Evolutionary conservation across 2,113 vertebrate species (phyloP).

Genomic region (Atherinomorus stipes): DNA sequence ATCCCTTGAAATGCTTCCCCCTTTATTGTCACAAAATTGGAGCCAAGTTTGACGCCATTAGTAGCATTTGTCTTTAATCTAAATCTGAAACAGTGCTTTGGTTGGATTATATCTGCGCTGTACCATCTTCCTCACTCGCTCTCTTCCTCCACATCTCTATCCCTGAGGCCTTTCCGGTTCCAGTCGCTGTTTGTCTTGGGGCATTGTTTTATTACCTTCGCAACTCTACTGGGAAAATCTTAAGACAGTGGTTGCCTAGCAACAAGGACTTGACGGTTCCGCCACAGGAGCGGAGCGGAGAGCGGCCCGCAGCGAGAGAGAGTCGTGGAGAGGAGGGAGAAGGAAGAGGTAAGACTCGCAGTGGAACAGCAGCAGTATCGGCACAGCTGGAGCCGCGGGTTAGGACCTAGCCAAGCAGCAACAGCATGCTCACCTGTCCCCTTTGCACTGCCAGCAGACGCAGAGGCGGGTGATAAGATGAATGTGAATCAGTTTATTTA

Average conservation of each 20-base stretch:
- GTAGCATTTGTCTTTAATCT: conserved; percentile 44
- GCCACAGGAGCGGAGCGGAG: conserved; percentile 74
- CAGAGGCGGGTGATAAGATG: conserved; percentile 31
- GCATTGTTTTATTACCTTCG: conserved; percentile 87
- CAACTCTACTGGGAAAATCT: conserved; percentile 83
- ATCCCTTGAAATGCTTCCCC: conserved; percentile 5
- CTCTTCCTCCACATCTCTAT: conserved; percentile 18
- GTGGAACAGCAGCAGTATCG: conserved; percentile 56
- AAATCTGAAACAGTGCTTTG: conserved; percentile 27
- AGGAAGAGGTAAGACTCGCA: conserved; percentile 45
- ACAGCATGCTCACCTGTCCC: conserved; percentile 53
- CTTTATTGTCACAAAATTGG: conserved; percentile 25
- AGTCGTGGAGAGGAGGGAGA: conserved; percentile 16
- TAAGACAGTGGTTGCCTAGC: conserved; percentile 83
- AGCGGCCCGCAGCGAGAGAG: conserved; percentile 51
- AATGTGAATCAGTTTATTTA: conserved; percentile 54
- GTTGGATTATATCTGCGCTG: conserved; percentile 22
- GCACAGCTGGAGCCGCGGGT: conserved; percentile 58
- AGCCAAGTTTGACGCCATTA: conserved; percentile 38
- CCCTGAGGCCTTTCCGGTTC: conserved; percentile 70
- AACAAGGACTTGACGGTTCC: conserved; percentile 82
- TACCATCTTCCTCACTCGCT: not conserved
- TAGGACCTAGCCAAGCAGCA: conserved; percentile 50
- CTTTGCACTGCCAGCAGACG: conserved; percentile 31
- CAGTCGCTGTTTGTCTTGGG: conserved; percentile 83